Evolutionary conservation across 92 coral and sea anemone species (phyloP), one percentile per base, ranked within the genome.

Genomic region (Anthopleura xanthogrammica): DNA sequence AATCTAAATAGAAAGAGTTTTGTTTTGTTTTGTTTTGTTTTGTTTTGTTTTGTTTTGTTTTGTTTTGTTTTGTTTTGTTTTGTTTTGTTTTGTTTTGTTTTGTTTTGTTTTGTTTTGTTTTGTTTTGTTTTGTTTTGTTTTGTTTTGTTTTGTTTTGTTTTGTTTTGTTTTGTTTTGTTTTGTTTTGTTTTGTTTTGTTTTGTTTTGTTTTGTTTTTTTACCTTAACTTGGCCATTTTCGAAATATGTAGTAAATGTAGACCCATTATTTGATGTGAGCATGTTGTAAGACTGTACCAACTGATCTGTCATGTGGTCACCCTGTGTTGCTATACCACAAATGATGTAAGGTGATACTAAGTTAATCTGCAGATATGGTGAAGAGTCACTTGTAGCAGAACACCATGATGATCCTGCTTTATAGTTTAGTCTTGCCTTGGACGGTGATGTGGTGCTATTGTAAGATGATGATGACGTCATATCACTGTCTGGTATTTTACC

Each of bases 291-390:
- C 80, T 77, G 80, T 52, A 77, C 80, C 80, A 65, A 77, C 36
- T 50, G 80, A 22, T 77, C 36, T 48, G 80, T 48, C 60, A 19
- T 43, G 62, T 77, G 80, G 80, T 77, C 80, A 77, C 80, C 80
- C 80, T 77, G 80, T 77, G 80, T 77, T 43, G 80, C 80, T 48
- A 77, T 58, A 77, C 80, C 80, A 77, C 80, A 77, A 52, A 77
- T 77, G 80, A 77, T 52, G 64, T 50, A 77, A 77, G 80, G 41
- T 77, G 62, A 48, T n/a, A 42, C 64, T 52, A 77, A 52, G 24
- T 50, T 77, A 43, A 77, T 77, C 64, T 50, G 80, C 46, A 77
- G 80, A 52, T 77, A 77, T 77, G 80, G 80, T 4, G 80, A 74
- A 41, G 77, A 14, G 77, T 74, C 77, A 36, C 19, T 36, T 74